Conservation (phyloP, 2,888 invertebrate genomes). For the Polymixis lichenea region DNA sequence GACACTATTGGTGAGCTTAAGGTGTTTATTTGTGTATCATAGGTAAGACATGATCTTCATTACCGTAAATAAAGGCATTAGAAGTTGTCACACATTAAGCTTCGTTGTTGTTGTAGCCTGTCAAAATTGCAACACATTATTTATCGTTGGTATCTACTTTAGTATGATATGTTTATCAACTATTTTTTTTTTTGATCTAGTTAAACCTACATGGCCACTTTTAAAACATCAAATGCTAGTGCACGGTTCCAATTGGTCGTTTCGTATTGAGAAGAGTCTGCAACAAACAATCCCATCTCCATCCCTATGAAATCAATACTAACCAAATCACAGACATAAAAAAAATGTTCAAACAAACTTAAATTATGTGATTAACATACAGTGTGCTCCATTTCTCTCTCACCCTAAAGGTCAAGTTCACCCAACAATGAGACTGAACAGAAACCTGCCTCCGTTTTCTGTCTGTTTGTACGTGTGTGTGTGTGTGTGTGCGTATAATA, state of each 20-base stretch:
- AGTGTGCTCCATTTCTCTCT: slow-evolving; percentile 31
- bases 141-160: too few relatives aligned
- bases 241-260: background rate
- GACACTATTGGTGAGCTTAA: background rate
- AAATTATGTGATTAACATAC: background rate
- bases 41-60: background rate
- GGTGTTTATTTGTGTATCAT: background rate
- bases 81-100: background rate
- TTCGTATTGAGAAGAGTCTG: background rate
- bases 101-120: background rate
- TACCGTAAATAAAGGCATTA: too few relatives aligned
- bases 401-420: slow-evolving; percentile 43
- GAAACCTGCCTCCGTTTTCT: slow-evolving; percentile 6
- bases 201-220: background rate
- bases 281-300: background rate
- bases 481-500: slow-evolving; percentile 46
- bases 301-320: background rate
- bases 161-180: too few relatives aligned
- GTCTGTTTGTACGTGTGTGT: background rate
- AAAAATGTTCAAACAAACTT: background rate
- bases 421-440: slow-evolving; percentile 16
- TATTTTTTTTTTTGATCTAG: too few relatives aligned
- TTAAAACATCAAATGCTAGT: background rate
- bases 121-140: background rate
- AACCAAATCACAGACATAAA: background rate